Percentiles rank a stretch among this genome's conserved stretches.
phyloP scores from a whole-genome alignment of 2,888 invertebrate species.

The Siphlonurus alternatus region DNA sequence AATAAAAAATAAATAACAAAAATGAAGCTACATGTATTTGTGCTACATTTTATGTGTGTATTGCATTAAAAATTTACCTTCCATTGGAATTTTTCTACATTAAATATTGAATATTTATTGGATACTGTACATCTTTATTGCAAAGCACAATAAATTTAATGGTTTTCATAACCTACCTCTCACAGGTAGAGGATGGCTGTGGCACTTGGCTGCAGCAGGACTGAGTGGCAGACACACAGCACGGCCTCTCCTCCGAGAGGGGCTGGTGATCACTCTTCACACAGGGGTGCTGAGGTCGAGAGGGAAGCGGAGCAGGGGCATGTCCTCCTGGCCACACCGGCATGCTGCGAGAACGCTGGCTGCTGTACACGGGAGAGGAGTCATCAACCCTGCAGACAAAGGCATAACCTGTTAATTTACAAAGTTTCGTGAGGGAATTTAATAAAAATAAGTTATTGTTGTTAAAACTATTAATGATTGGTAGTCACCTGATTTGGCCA shows the following conservation, averaged over 20 bases:
- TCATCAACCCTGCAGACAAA: background rate
- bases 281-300: background rate
- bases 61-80: no score
- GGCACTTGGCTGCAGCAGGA: background rate
- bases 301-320: background rate
- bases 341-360: background rate
- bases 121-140: no score
- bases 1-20: no score
- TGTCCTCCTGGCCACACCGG: background rate
- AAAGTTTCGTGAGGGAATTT: no score
- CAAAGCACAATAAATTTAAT: no score
- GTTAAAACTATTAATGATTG: background rate
- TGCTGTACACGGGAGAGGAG: background rate
- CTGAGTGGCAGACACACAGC: background rate
- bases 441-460: no score
- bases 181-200: no score
- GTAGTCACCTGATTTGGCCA: background rate
- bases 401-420: no score
- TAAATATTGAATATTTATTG: no score
- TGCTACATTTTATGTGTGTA: no score
- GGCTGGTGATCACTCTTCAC: background rate
- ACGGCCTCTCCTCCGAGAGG: background rate
- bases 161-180: background rate
- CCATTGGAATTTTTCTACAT: no score
- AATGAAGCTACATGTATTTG: no score